A percentile compares a stretch with the other conserved stretches of the same genome.
Evolutionary conservation across 1,140 invertebrate genomes (phyloP).

Genomic region (Matsumurasca onukii): DNA sequence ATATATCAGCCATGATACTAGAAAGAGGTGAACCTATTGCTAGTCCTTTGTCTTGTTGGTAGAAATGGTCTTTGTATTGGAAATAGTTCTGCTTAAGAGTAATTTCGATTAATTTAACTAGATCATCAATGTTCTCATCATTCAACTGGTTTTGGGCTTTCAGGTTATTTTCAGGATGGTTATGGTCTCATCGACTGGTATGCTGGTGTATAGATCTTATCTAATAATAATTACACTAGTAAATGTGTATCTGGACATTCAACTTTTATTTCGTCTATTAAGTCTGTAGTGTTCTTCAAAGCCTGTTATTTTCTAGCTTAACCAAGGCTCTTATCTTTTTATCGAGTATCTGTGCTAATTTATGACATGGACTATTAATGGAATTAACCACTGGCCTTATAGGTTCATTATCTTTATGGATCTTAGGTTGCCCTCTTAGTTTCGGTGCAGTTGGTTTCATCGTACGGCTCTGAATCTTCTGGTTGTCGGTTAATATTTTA

Average conservation of each 20-base stretch:
- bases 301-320: neutral
- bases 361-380: too few species aligned
- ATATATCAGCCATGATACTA: neutral
- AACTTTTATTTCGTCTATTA: neutral
- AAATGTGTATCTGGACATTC: neutral
- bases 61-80: neutral
- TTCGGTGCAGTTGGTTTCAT: too few species aligned
- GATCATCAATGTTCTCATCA: neutral
- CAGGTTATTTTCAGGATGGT: neutral
- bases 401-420: too few species aligned
- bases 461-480: too few species aligned
- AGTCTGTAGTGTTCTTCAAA: neutral
- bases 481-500: too few species aligned
- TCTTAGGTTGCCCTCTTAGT: too few species aligned
- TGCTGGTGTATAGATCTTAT: neutral
- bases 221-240: neutral
- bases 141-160: neutral
- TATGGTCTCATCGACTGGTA: neutral
- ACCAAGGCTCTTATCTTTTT: neutral
- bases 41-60: neutral
- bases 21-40: conserved; percentile 3
- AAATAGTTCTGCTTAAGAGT: conserved; percentile 1
- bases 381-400: too few species aligned
- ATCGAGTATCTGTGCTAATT: too few species aligned
- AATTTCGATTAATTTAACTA: neutral